phyloP scores from a whole-genome alignment of 2,888 invertebrate genomes.

The Hydriomena furcata region DNA sequence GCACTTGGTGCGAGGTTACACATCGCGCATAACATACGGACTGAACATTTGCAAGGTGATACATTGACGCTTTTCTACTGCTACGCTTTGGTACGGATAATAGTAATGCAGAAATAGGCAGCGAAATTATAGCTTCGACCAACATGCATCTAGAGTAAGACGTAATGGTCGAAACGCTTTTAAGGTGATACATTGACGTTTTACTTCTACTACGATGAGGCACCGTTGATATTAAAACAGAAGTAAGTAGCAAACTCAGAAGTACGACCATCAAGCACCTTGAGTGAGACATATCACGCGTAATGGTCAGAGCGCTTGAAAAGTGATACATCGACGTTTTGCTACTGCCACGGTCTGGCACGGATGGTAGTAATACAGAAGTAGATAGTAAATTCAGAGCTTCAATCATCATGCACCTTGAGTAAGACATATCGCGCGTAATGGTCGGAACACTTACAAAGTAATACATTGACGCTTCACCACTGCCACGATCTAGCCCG shows the following conservation, averaged over 20 bases:
- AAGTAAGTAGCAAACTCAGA: not conserved
- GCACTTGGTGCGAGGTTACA: constrained; percentile 70
- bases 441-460: no score
- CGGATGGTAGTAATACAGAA: not conserved
- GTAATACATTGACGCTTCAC: not conserved
- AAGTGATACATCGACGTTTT: not conserved
- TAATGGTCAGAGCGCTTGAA: no score
- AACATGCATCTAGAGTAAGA: no score
- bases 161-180: no score
- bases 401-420: no score
- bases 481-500: not conserved
- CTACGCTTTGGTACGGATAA: not conserved
- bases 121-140: no score
- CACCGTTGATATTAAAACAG: not conserved
- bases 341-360: not conserved
- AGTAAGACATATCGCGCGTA: no score
- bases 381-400: not conserved
- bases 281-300: no score
- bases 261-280: no score
- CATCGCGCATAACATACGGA: constrained; percentile 71
- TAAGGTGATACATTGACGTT: not conserved
- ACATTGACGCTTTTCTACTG: not conserved
- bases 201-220: not conserved
- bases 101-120: not conserved
- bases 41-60: constrained; percentile 54